Base-by-base conservation (phyloP, 1,140 invertebrate species). In the Trachymyrmex cornetzi region DNA sequence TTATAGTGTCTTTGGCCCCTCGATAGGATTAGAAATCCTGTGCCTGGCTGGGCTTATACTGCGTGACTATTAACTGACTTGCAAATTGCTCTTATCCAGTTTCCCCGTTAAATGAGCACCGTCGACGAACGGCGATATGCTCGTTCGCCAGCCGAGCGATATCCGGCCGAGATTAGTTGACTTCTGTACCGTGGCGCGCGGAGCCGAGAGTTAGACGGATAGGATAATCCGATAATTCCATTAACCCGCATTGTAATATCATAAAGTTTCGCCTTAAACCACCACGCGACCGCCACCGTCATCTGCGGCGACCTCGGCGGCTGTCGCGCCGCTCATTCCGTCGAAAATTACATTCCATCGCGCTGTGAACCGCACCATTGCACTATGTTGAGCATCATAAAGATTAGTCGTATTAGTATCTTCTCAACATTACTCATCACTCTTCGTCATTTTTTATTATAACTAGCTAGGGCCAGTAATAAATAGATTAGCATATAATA, bases 11-110 rank as follows among this genome's bases (percentile, higher is more conserved):
- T 67, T 86, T 48, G 53, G 30, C 22, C 24, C 22, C 48, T 61
- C 27, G 57, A 91, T 90, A 77, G 87, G 84, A 87, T 89, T 91
- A 88, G 90, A 89, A 90, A 89, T 91, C 85, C 48, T 50, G 48
- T 7, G 48, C n/a, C 6, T 5, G 59, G 3, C 48, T n/a, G 59
- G 12, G 81, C 66, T 87, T 86, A 90, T 88, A 86, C 64, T 86
- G 86, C 85, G 85, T 88, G 86, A 85, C 88, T 80, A 86, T 86
- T 91, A 91, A 91, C 88, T 71, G 89, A 90, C 84, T 92, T 88
- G 89, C 88, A 90, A 91, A 92, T 92, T 91, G 86, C 74, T 64
- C 77, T 90, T 77, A 91, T 91, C 75, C 88, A 90, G 85, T 91
- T 88, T 85, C 77, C 79, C 84, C 77, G 69, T 74, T 89, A 86